A percentile compares a stretch with the other conserved stretches of the same genome.
phyloP scores from a whole-genome alignment of 2,888 invertebrate species.

The Synanthedon vespiformis region DNA sequence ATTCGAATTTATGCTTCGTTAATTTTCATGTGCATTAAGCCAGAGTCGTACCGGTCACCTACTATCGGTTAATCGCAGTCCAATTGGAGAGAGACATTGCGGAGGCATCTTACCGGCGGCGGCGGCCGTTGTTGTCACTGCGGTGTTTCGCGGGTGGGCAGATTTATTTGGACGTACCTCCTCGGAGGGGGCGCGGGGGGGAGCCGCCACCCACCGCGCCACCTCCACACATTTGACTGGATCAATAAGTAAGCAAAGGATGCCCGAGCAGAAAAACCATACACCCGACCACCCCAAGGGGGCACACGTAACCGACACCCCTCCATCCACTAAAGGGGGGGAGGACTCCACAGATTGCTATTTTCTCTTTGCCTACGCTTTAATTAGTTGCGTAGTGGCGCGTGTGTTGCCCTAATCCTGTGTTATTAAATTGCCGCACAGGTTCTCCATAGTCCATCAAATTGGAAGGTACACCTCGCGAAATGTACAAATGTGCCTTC shows the following conservation, averaged over 20 bases:
- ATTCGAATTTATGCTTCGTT: neutral
- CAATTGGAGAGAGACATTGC: slow-evolving; percentile 52
- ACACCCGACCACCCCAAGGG: slow-evolving; percentile 69
- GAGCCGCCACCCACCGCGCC: slow-evolving; percentile 64
- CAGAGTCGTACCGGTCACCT: neutral
- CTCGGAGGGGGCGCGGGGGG: slow-evolving; percentile 48
- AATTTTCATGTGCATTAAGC: neutral
- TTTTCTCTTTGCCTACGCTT: slow-evolving; percentile 72
- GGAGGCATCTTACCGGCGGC: slow-evolving; percentile 62
- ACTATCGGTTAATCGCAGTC: neutral
- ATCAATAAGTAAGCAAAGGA: slow-evolving; percentile 74
- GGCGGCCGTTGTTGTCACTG: slow-evolving; percentile 63
- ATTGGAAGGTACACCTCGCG: no score
- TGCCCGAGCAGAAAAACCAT: slow-evolving; percentile 73
- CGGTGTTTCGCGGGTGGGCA: slow-evolving; percentile 71
- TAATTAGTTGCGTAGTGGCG: slow-evolving; percentile 71
- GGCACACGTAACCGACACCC: slow-evolving; percentile 70
- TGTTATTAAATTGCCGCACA: slow-evolving; percentile 46
- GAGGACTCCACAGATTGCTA: slow-evolving; percentile 69
- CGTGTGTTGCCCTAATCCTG: slow-evolving; percentile 61
- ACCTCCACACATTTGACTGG: slow-evolving; percentile 73
- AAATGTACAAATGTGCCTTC: no score
- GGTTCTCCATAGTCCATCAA: neutral
- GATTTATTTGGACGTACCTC: slow-evolving; percentile 72
- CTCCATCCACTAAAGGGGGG: slow-evolving; percentile 68